A percentile compares a stretch with the other conserved stretches of the same genome.
These are phyloP conservation scores for Fragum fragum DNA, from an alignment of 2,888 invertebrate genomes.

Conservation along the genomic window DNA sequence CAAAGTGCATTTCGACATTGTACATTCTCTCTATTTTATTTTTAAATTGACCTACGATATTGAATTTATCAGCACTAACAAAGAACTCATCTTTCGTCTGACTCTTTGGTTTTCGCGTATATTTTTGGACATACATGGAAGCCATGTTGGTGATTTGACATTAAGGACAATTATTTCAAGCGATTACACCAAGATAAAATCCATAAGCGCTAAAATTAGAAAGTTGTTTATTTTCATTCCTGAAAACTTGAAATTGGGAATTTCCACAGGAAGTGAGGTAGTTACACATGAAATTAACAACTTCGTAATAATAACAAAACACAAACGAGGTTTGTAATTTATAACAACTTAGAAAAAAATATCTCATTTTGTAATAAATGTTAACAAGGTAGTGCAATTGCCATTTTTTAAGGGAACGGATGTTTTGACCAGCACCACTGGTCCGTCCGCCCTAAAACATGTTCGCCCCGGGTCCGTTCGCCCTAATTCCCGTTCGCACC, in stretches of 20 bases:
- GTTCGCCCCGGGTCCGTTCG: too few relatives aligned
- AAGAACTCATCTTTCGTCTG: conserved; percentile 68
- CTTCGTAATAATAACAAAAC: not conserved
- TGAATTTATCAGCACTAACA: conserved; percentile 57
- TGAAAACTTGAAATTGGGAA: conserved; percentile 10
- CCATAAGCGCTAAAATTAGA: not conserved
- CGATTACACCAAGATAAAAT: not conserved
- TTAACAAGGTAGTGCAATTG: too few relatives aligned
- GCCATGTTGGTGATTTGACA: conserved; percentile 12
- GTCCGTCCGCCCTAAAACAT: too few relatives aligned
- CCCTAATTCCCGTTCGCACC: too few relatives aligned
- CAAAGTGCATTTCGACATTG: conserved; percentile 60
- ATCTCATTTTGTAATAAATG: too few relatives aligned
- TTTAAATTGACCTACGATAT: conserved; percentile 55
- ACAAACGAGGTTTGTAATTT: too few relatives aligned
- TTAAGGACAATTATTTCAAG: not conserved
- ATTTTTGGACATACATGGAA: conserved; percentile 38
- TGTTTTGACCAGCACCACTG: too few relatives aligned
- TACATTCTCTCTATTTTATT: conserved; percentile 71
- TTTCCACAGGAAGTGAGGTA: conserved; percentile 6
- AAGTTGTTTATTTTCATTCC: not conserved
- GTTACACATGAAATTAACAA: not conserved
- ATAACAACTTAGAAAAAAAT: too few relatives aligned
- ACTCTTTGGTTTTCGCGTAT: conserved; percentile 20
- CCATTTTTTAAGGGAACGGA: too few relatives aligned